Conservation (phyloP, 2,888 invertebrate species). For the Cantharis flavilabris region DNA sequence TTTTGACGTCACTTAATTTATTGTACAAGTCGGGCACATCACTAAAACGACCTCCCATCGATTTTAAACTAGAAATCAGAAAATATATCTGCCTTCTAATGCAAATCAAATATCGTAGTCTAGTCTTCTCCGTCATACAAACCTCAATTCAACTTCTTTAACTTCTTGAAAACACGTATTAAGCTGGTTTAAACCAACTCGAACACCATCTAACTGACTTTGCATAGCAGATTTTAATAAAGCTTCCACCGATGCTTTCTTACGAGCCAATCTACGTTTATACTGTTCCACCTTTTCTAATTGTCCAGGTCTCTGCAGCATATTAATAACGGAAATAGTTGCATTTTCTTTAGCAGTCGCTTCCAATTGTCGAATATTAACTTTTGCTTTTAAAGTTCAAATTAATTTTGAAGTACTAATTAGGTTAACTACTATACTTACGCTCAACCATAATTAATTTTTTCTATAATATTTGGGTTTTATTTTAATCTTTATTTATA, state of each 20-base stretch:
- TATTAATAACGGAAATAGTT: constrained; percentile 84
- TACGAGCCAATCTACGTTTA: constrained; percentile 72
- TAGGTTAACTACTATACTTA: not conserved
- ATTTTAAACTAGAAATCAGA: constrained; percentile 66
- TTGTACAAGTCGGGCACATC: constrained; percentile 80
- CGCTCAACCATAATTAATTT: not conserved
- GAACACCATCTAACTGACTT: constrained; percentile 95
- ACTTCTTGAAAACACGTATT: constrained; percentile 86
- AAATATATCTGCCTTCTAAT: not conserved
- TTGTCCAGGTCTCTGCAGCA: constrained; percentile 93
- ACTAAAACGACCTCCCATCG: constrained; percentile 74
- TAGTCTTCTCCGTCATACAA: constrained; percentile 33
- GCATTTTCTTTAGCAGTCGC: constrained; percentile 78
- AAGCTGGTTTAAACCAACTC: constrained; percentile 89
- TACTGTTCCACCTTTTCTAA: constrained; percentile 88
- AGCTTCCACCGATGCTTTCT: constrained; percentile 90
- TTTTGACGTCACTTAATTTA: constrained; percentile 81
- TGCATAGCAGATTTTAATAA: constrained; percentile 98
- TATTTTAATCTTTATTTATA: not conserved
- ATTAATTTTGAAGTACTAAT: not conserved
- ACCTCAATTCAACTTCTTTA: constrained; percentile 67
- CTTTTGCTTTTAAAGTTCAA: constrained; percentile 17
- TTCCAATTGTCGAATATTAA: constrained; percentile 72
- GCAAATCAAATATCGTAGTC: too few species aligned
- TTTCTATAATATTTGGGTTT: not conserved